Base-by-base conservation (phyloP, 2,888 invertebrate genomes). In the Drosophila pseudotalamancana region DNA sequence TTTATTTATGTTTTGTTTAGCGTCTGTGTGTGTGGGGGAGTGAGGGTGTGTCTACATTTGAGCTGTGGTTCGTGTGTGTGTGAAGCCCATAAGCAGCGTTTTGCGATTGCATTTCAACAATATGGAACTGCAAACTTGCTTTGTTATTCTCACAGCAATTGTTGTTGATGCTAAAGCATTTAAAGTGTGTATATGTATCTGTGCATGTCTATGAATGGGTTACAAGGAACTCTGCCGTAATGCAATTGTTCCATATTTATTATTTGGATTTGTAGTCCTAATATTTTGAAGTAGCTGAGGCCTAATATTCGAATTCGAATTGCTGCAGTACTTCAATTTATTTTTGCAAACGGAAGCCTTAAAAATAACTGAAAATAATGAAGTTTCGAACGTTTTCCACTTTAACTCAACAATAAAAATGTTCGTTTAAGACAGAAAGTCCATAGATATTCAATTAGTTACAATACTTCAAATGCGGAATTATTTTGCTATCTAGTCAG, bases 161-260 rank as follows among this genome's bases (percentile, higher is more conserved):
- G 46, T 69, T 64, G 66, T 53, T 62, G 69, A 40, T 50, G 62
- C 43, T 21, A 45, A 53, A 54, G 46, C 62, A 48, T 57, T 57
- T 61, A 39, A 37, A 56, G 27, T 25, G 37, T 19, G 6, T 48
- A 16, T 23, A 21, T 32, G 8, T 25, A 14, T 16, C 6, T 25
- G 31, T n/a, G 16, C 42, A 19, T 48, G 21, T 32, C 6, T 25
- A 27, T 12, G 43, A n/a, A n/a, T 23, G 14, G 21, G 25, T 12
- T 12, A 9, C 55, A 34, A 27, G 19, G 14, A 54, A 29, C 46
- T 29, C 21, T 51, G 35, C 23, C 12, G 45, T 50, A 55, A 55
- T 60, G 48, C 49, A 74, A 78, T 78, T 80, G 76, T 78, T 75
- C 66, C 49, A 65, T 85, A 63, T 85, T 84, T 82, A 85, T 82